Conservation (phyloP, 2,797 vertebrate genomes). For the Characodon lateralis region DNA sequence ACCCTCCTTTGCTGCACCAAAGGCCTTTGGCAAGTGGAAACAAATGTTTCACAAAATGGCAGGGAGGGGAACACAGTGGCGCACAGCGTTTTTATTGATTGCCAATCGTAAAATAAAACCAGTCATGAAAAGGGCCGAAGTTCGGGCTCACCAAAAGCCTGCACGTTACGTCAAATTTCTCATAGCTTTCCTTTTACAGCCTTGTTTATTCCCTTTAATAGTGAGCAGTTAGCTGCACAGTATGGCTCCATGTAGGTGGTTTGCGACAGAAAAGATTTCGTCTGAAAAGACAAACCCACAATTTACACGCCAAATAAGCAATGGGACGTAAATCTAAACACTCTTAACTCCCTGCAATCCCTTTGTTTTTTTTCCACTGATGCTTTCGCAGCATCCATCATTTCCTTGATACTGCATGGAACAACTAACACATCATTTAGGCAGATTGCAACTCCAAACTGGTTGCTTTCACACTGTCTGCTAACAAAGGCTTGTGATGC, state of each 20-base stretch:
- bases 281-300: constrained; percentile 66
- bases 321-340: constrained; percentile 63
- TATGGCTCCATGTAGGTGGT: constrained; percentile 74
- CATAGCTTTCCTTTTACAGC: constrained; percentile 69
- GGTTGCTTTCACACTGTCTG: constrained; percentile 59
- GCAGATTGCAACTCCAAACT: constrained; percentile 82
- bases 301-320: constrained; percentile 63
- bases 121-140: constrained; percentile 85
- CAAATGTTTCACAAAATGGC: constrained; percentile 83
- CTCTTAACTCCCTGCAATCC: constrained; percentile 67
- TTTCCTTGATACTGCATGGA: constrained; percentile 71
- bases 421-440: constrained; percentile 73
- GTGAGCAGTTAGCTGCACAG: constrained; percentile 76
- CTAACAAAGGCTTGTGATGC: constrained; percentile 30
- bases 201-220: constrained; percentile 80
- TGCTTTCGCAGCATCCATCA: constrained; percentile 63
- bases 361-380: constrained; percentile 24
- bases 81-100: constrained; percentile 85
- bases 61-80: constrained; percentile 85
- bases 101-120: constrained; percentile 87
- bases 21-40: constrained; percentile 81
- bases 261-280: constrained; percentile 81
- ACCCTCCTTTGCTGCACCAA: constrained; percentile 69
- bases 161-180: constrained; percentile 69
- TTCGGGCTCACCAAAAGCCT: constrained; percentile 66